These are phyloP conservation scores for Stenotaenia linearis DNA, from an alignment of 2,888 invertebrate species.

Conservation along the genomic window DNA sequence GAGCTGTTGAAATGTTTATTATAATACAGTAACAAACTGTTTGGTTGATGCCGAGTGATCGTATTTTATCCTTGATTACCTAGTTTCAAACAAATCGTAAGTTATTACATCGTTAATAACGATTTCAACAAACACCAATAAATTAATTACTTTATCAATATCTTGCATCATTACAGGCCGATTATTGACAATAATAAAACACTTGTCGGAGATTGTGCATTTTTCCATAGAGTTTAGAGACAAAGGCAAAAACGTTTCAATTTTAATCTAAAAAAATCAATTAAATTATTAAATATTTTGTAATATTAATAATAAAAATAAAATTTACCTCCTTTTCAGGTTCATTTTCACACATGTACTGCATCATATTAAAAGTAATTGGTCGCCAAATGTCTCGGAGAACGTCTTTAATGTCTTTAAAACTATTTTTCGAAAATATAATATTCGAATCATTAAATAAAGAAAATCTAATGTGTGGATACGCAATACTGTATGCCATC, in stretches of 20 bases:
- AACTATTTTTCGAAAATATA: conserved; percentile 52
- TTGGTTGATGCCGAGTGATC: neutral
- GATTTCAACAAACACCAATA: neutral
- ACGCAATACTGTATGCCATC: conserved; percentile 49
- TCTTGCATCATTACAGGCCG: conserved; percentile 54
- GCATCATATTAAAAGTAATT: conserved; percentile 32
- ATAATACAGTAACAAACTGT: conserved; percentile 40
- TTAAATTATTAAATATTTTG: neutral
- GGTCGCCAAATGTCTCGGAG: conserved; percentile 34
- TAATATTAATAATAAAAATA: neutral
- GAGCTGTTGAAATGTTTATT: conserved; percentile 48
- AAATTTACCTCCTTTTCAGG: conserved; percentile 35
- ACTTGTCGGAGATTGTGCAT: conserved; percentile 41
- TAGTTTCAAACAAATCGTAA: neutral
- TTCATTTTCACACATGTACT: conserved; percentile 30
- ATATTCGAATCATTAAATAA: conserved; percentile 41
- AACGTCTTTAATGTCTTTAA: conserved; percentile 35
- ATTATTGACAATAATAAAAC: conserved; percentile 53
- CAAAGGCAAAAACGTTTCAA: neutral
- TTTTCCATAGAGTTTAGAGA: neutral
- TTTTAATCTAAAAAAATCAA: neutral
- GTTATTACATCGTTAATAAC: neutral
- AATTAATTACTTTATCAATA: conserved; percentile 52
- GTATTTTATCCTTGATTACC: neutral
- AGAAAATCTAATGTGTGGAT: conserved; percentile 29